Conservation (phyloP, 1,140 invertebrate species). For the Luehdorfia chinensis region DNA sequence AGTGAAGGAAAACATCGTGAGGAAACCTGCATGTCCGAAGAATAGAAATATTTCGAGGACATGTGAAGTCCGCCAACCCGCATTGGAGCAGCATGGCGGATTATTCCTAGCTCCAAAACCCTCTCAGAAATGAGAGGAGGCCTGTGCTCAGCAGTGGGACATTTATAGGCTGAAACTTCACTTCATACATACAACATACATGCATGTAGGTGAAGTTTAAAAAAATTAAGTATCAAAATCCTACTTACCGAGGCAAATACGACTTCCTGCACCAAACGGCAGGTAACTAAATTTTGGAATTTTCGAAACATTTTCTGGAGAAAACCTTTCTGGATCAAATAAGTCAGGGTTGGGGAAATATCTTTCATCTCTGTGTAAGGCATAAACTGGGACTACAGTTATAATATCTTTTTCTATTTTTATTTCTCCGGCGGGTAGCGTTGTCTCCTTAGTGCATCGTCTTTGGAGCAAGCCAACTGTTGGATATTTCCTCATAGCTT, state of each 20-base stretch:
- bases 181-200: too few species aligned
- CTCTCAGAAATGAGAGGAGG: too few species aligned
- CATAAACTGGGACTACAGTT: conserved; percentile 42
- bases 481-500: conserved; percentile 71
- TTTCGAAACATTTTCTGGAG: conserved; percentile 33
- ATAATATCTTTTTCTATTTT: conserved; percentile 39
- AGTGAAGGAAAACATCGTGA: too few species aligned
- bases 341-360: conserved; percentile 59
- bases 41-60: too few species aligned
- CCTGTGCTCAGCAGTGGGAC: too few species aligned
- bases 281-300: conserved; percentile 59
- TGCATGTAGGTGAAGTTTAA: too few species aligned
- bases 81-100: too few species aligned
- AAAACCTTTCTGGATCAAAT: conserved; percentile 71
- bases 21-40: too few species aligned
- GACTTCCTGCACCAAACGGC: conserved; percentile 80
- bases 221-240: too few species aligned
- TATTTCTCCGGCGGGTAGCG: conserved; percentile 39
- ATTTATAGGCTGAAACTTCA: too few species aligned
- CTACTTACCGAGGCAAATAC: conserved; percentile 78
- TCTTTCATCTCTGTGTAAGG: conserved; percentile 51
- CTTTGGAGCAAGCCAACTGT: conserved; percentile 34
- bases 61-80: too few species aligned
- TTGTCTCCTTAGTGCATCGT: conserved; percentile 27
- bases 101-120: too few species aligned